Conservation (phyloP, 2,113 vertebrate genomes). For the Cisticola juncidis region DNA sequence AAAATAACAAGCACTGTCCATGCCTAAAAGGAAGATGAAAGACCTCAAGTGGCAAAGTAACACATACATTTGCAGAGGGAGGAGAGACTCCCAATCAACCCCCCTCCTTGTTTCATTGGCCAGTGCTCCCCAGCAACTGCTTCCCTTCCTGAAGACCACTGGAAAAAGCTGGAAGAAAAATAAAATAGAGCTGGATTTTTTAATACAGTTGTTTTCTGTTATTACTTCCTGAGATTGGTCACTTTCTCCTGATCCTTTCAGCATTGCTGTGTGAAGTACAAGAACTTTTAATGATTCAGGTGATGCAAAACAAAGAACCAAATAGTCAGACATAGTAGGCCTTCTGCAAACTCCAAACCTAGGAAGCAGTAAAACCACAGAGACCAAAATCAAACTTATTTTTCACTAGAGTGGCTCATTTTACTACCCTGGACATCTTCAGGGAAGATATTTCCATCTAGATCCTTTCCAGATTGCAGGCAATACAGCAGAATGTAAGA, state of each 20-base stretch:
- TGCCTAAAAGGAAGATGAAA: not conserved
- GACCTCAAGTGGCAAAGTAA: not conserved
- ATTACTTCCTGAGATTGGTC: not conserved
- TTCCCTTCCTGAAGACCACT: not conserved
- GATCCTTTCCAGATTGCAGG: not conserved
- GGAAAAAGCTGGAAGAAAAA: not conserved
- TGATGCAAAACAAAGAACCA: not conserved
- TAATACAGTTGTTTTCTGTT: not conserved
- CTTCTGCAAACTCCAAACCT: not conserved
- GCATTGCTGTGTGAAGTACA: not conserved
- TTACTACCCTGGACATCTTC: not conserved
- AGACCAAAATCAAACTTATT: not conserved
- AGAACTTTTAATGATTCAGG: not conserved
- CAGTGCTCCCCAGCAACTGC: not conserved
- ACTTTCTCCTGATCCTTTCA: not conserved
- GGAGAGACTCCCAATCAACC: accelerated
- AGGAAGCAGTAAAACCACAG: not conserved
- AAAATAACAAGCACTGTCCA: not conserved
- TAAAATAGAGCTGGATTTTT: not conserved
- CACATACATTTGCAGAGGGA: not conserved
- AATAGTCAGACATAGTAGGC: not conserved
- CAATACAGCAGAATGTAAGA: not conserved
- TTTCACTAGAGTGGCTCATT: not conserved
- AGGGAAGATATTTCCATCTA: not conserved
- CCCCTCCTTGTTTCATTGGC: not conserved